These are phyloP conservation scores for Lordiphosa fenestrarum DNA, from an alignment of 2,888 invertebrate genomes.

Conservation along the genomic window DNA sequence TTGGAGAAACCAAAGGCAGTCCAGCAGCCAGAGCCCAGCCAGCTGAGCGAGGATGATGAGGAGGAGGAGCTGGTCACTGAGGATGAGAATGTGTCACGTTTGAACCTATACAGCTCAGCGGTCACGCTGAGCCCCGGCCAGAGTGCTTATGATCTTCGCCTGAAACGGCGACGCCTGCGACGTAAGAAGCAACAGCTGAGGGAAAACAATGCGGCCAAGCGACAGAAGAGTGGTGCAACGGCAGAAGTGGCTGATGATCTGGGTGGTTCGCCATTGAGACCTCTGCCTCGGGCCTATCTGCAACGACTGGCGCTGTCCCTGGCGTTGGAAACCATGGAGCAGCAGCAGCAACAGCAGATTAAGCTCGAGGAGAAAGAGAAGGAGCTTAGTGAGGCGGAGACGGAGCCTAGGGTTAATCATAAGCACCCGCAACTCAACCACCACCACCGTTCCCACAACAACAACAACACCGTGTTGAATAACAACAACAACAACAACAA, in stretches of 20 bases:
- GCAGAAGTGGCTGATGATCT: slow-evolving; percentile 4
- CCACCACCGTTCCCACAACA: slow-evolving; percentile 69
- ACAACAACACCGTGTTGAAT: slow-evolving; percentile 70
- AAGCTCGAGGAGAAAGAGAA: slow-evolving; percentile 66
- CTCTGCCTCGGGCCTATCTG: slow-evolving; percentile 62
- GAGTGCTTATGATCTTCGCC: slow-evolving; percentile 40
- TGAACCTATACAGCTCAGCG: slow-evolving; percentile 68
- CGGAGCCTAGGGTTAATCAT: slow-evolving; percentile 59
- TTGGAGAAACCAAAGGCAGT: slow-evolving; percentile 22
- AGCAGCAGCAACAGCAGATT: slow-evolving; percentile 46
- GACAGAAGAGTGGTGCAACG: slow-evolving; percentile 42
- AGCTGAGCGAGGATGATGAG: neutral
- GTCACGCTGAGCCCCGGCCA: slow-evolving; percentile 52
- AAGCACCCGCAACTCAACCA: slow-evolving; percentile 65
- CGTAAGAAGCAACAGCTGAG: slow-evolving; percentile 52
- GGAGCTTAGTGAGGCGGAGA: slow-evolving; percentile 39
- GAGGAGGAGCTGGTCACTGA: slow-evolving; percentile 41
- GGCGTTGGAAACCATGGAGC: slow-evolving; percentile 31
- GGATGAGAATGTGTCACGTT: slow-evolving; percentile 68
- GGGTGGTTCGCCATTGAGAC: slow-evolving; percentile 32
- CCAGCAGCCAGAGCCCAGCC: too few species aligned
- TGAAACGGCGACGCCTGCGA: slow-evolving; percentile 57
- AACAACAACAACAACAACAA: slow-evolving; percentile 66
- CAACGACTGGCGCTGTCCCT: slow-evolving; percentile 66
- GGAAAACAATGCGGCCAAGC: slow-evolving; percentile 61